phyloP scores from a whole-genome alignment of 2,888 invertebrate genomes.

The Calameuta filiformis region DNA sequence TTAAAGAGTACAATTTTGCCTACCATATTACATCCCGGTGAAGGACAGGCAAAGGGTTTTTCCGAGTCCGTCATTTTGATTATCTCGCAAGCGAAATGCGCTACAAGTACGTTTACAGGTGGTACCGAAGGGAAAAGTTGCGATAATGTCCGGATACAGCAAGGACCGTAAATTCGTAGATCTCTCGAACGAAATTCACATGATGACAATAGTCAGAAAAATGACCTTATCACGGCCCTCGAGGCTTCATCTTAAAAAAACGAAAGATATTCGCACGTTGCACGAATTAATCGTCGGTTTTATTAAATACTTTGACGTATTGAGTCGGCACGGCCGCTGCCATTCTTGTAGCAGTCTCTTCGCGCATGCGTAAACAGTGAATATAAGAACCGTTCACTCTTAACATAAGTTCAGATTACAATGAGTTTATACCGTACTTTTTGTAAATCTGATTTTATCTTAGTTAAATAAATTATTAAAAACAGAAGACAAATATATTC shows the following conservation, averaged over 20 bases:
- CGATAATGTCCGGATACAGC: not conserved
- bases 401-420: not conserved
- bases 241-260: not conserved
- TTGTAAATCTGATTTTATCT: not conserved
- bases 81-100: not conserved
- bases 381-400: not conserved
- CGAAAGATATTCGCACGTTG: not conserved
- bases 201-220: not conserved
- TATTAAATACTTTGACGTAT: not conserved
- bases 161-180: not conserved
- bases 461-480: not conserved
- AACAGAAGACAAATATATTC: not conserved
- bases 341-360: not conserved
- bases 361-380: not conserved
- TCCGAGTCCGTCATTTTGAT: constrained; percentile 69
- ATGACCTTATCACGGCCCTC: not conserved
- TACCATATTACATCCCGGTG: constrained; percentile 78
- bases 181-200: not conserved
- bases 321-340: not conserved
- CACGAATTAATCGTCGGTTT: not conserved
- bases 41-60: constrained; percentile 79
- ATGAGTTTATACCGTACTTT: not conserved
- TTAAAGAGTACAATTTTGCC: constrained; percentile 25
- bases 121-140: not conserved
- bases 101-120: not conserved